Base-by-base conservation (phyloP, 2,797 vertebrate species). In the Helarctos malayanus region DNA sequence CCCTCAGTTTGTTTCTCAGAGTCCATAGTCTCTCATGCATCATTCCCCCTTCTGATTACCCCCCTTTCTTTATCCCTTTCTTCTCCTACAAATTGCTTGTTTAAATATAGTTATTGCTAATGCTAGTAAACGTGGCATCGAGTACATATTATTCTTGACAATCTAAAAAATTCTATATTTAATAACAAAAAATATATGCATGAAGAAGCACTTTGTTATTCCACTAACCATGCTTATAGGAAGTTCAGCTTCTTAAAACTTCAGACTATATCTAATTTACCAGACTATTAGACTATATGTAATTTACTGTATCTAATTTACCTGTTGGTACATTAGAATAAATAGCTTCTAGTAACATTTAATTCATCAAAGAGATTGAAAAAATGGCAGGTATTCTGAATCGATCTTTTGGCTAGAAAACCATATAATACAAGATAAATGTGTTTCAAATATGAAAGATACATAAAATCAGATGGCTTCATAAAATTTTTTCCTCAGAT, bases 91-190 rank as follows among this genome's bases (percentile, higher is more conserved):
- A 85, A 38, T 93, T 87, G 8, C 35, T 83, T 84, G 1, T 69
- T 49, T 90, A 93, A 93, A 71, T 71, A 52, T 38, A 63, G 21
- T 86, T 78, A 91, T 45, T 79, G 14, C 41, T 84, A 88, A 91
- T 59, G 73, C 86, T 65, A 79, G 19, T 73, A 45, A 83, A 68
- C 54, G 35, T 85, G 57, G 68, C 91, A 76, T 59, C 57, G 38
- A 65, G 47, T 63, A 49, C 41, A 79, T 52, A 59, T 92, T 92
- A 89, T 73, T 93, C 57, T 71, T 81, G 18, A 95, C 80, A 89
- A 82, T 54, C 87, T 75, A 65, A 92, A 81, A 59, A 12, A 47
- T 69, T 95, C 59, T 95, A 54, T 49, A 85, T 94, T 91, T 86
- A 35, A 69, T 81, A 16, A 56, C 65, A 95, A 85, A 95, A 84